These are phyloP conservation scores for Parnassius smintheus DNA, from an alignment of 2,888 invertebrate genomes.

Conservation along the genomic window DNA sequence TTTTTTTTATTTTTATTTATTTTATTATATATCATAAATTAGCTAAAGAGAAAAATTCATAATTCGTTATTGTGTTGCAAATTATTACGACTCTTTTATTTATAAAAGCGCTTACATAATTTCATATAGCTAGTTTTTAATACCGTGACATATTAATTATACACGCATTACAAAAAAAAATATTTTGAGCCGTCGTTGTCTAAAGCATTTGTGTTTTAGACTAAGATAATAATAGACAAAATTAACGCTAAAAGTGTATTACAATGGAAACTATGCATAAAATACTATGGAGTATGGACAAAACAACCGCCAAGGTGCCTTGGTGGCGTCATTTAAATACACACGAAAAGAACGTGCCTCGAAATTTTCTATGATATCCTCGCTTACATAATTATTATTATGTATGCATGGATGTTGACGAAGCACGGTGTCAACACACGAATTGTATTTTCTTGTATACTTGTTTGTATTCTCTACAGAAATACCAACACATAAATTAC, in stretches of 20 bases:
- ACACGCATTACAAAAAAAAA: no score
- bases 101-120: no score
- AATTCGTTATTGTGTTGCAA: no score
- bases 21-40: no score
- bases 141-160: no score
- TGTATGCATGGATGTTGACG: constrained; percentile 32
- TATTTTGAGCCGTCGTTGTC: no score
- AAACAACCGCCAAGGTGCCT: constrained; percentile 66
- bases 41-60: no score
- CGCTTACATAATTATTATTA: constrained; percentile 45
- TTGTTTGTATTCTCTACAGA: background rate
- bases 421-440: constrained; percentile 31
- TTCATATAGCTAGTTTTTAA: no score
- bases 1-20: no score
- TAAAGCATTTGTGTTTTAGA: background rate
- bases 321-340: constrained; percentile 55
- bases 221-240: background rate
- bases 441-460: constrained; percentile 29
- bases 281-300: constrained; percentile 35
- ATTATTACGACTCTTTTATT: no score
- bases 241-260: constrained; percentile 25
- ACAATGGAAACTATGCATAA: constrained; percentile 49
- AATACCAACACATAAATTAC: no score
- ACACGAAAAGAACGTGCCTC: constrained; percentile 48
- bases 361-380: constrained; percentile 49